Base-by-base conservation (phyloP, 1,140 invertebrate species). In the Drosophila orena region DNA sequence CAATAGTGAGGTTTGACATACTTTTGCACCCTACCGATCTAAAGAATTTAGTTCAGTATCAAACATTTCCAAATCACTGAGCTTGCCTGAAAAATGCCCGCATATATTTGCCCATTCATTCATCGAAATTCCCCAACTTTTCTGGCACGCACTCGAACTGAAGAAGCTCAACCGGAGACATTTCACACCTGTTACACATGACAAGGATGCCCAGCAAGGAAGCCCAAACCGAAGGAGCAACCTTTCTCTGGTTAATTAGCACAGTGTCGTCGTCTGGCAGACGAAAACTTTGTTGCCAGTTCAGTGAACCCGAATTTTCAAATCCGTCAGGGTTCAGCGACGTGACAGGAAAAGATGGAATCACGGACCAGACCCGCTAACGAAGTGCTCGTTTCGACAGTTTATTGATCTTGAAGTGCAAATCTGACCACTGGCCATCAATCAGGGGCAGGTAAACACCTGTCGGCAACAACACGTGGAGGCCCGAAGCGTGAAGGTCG, bases 381-480 rank as follows among this genome's bases (percentile, higher is more conserved):
- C 71, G 61, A 75, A 79, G 52, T 79, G 53, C 54, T 49, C 56
- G 24, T 60, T 74, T 49, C 43, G 71, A 43, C 54, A 46, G 55
- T 68, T 81, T 78, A 86, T 75, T 70, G 78, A 75, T 79, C 70
- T 64, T 58, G 35, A 68, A 85, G 60, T 84, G 65, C 61, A 58
- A 61, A 42, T 75, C 57, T 81, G 83, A 81, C 81, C 78, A 53
- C 54, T 81, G 70, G 65, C 71, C 70, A 86, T 86, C 81, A 88
- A 86, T 86, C 81, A 86, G 42, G 35, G 50, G 57, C 30, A 52
- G 49, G 49, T 52, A 81, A 85, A 81, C 77, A 72, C 54, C 76
- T 65, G 66, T 27, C 38, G 54, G 6, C 30, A 57, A 58, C 27
- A 35, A 27, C 54, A 78, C 61, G 69, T 58, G 52, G 52, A 47